Base-by-base conservation (phyloP, 2,888 invertebrate genomes). In the Pyralis farinalis region DNA sequence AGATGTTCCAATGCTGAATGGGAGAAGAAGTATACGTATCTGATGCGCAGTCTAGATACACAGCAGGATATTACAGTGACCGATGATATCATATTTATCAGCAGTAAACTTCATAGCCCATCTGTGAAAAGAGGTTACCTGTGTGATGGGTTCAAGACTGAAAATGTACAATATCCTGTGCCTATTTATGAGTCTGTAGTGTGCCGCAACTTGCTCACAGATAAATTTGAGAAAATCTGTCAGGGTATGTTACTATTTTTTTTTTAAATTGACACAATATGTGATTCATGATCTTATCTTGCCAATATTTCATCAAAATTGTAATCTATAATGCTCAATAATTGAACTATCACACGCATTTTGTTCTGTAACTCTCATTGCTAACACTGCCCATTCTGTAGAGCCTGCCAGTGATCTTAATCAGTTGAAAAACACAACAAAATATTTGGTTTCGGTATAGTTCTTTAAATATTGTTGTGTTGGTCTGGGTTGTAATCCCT, bases 1-100 rank as follows among this genome's bases (percentile, higher is more conserved):
- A 91, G 98, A 42, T 96, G 96, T 69, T 95, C 97, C 30, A 97
- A 98, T 85, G 93, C 95, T 0, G 92, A 92, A 12, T 97, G 97
- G 96, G 97, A 97, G 64, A 90, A 92, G 36, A 94, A 93, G 53
- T 96, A 96, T 63, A 93, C 93, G 42, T 82, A 90, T n/a, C 74
- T 96, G 0, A 94, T 95, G 86, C 91, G 91, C 34, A 91, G 91
- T 37, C 62, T 89, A 31, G 81, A 88, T 35, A 76, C 85, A 37
- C 83, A 86, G 42, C 83, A 85, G 45, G 90, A 90, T 55, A 75
- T 81, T 25, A 77, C 74, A 39, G 73, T 85, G 30, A 78, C 88
- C 30, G 88, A 91, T 65, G 92, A 92, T 42, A 91, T 92, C 12
- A 79, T 91, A 25, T 90, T 90, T 8, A 79, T 92, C 43, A 90